These are phyloP conservation scores for Chaenodraco wilsoni DNA, from an alignment of 2,797 vertebrate species.

Conservation along the genomic window DNA sequence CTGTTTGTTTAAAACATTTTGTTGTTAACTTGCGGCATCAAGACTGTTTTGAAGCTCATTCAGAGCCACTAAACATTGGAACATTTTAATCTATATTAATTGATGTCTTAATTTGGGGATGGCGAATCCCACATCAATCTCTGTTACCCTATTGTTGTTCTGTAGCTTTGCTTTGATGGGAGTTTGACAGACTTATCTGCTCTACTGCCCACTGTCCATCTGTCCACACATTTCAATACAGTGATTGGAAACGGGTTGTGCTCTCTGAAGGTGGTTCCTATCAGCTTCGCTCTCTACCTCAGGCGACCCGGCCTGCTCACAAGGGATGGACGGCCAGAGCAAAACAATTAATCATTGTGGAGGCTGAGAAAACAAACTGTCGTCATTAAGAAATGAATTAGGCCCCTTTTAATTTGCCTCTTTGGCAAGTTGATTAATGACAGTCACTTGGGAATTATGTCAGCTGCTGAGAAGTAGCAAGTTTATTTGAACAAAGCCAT, in stretches of 20 bases:
- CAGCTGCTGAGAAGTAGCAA: constrained; percentile 33
- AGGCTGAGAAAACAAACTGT: constrained; percentile 77
- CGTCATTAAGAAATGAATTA: constrained; percentile 81
- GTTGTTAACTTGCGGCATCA: not conserved
- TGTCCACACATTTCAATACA: constrained; percentile 51
- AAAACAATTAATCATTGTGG: constrained; percentile 85
- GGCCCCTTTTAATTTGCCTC: constrained; percentile 60
- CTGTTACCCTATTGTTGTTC: constrained; percentile 41
- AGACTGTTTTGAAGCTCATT: not conserved
- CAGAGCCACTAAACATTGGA: not conserved
- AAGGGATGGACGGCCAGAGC: constrained; percentile 65
- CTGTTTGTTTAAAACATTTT: not conserved
- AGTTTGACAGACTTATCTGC: constrained; percentile 55
- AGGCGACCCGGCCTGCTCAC: constrained; percentile 58
- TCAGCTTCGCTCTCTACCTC: constrained; percentile 59
- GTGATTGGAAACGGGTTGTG: constrained; percentile 49
- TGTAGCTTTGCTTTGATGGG: constrained; percentile 45
- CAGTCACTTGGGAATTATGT: constrained; percentile 65
- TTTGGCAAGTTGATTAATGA: constrained; percentile 85
- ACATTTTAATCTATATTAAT: constrained; percentile 33
- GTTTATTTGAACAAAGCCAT: constrained; percentile 47
- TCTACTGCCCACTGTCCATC: constrained; percentile 59
- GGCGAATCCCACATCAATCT: constrained; percentile 63
- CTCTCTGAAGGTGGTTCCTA: constrained; percentile 52
- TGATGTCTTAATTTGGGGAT: constrained; percentile 42